These are phyloP conservation scores for Thamnophis sirtalis DNA, from an alignment of 2,113 vertebrate species.

Conservation along the genomic window DNA sequence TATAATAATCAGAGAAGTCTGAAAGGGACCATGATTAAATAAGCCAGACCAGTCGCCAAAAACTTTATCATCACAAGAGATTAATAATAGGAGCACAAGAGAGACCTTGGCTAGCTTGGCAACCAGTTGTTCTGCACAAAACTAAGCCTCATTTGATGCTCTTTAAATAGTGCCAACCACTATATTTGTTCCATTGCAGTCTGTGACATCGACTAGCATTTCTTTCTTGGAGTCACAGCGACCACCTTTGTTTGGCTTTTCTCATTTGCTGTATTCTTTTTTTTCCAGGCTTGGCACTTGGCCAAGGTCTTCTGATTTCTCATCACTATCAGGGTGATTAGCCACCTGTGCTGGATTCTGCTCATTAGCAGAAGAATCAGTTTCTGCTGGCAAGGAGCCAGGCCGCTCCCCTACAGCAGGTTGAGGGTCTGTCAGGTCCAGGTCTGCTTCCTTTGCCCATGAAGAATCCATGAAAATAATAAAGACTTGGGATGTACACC, in stretches of 20 bases:
- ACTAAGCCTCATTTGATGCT: not conserved
- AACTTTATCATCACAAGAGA: not conserved
- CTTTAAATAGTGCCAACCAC: not conserved
- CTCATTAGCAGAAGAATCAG: not conserved
- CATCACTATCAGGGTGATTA: not conserved
- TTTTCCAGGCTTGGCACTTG: not conserved
- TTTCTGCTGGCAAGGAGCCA: not conserved
- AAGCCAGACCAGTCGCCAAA: not conserved
- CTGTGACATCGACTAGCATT: not conserved
- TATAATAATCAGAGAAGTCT: not conserved
- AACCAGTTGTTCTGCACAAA: not conserved
- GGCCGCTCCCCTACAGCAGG: not conserved
- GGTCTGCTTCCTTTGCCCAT: not conserved
- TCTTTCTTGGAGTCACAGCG: not conserved
- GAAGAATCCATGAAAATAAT: not conserved
- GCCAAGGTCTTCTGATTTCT: not conserved
- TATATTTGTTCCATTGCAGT: not conserved
- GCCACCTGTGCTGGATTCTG: not conserved
- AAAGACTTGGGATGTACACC: not conserved
- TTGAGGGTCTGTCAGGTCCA: not conserved
- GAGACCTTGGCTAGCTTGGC: not conserved
- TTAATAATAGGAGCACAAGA: not conserved
- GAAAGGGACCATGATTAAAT: not conserved
- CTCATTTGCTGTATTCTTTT: not conserved
- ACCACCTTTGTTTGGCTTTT: not conserved